Percentiles rank a stretch among this genome's conserved stretches.
Conservation (phyloP, 2,888 invertebrate genomes). For the Dryocosmus kuriphilus region DNA sequence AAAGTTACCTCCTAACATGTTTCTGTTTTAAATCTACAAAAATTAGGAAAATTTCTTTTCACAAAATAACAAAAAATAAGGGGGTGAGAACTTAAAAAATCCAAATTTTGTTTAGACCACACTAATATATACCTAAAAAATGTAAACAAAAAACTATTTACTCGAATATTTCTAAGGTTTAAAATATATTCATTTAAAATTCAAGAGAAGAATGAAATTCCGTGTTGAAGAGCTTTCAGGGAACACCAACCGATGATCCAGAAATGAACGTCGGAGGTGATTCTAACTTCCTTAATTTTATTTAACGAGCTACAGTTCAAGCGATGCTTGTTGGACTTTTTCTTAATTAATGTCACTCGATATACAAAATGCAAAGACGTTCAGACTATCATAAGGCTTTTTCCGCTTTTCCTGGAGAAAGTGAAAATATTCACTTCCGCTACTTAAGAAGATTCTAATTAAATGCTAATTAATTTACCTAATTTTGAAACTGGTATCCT, state of each 20-base stretch:
- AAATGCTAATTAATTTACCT: neutral
- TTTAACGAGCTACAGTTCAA: constrained; percentile 29
- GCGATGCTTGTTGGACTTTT: constrained; percentile 20
- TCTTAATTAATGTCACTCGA: constrained; percentile 37
- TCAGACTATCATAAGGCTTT: constrained; percentile 3
- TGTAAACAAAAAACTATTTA: too few species aligned
- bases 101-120: too few species aligned
- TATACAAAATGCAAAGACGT: constrained; percentile 10
- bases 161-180: neutral
- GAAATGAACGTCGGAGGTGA: constrained; percentile 13
- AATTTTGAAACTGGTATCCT: neutral
- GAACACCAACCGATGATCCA: constrained; percentile 9
- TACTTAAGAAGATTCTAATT: constrained; percentile 24
- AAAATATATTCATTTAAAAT: neutral
- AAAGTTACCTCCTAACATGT: too few species aligned
- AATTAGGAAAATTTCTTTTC: too few species aligned
- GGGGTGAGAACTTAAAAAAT: too few species aligned
- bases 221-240: neutral
- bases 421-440: neutral
- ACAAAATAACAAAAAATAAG: too few species aligned
- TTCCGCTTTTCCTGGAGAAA: neutral
- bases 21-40: too few species aligned
- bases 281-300: constrained; percentile 37
- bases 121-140: too few species aligned
- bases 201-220: neutral